Percentiles rank a stretch among this genome's conserved stretches.
These are phyloP conservation scores for Aleiodes leptofemur DNA, from an alignment of 2,888 invertebrate species.

Conservation along the genomic window DNA sequence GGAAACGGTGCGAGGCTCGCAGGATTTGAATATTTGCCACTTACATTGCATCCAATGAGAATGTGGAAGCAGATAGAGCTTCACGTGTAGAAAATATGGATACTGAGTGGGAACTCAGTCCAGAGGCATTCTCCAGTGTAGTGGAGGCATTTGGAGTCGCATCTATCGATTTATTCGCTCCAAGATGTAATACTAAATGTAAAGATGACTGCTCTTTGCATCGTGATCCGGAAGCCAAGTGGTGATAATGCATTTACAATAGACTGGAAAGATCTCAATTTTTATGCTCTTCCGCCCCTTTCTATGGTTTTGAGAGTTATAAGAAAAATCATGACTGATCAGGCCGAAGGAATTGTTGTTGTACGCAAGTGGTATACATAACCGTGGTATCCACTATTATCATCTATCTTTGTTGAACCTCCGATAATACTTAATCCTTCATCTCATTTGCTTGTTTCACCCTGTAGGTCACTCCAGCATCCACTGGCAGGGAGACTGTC, in stretches of 20 bases:
- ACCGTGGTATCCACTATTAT: not conserved
- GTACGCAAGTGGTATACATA: slow-evolving; percentile 47
- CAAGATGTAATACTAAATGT: slow-evolving; percentile 48
- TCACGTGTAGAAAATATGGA: slow-evolving; percentile 45
- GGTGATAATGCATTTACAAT: slow-evolving; percentile 51
- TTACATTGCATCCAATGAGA: slow-evolving; percentile 51
- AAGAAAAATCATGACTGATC: slow-evolving; percentile 46
- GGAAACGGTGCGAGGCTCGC: slow-evolving; percentile 52
- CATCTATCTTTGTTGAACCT: too few species aligned
- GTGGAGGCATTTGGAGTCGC: slow-evolving; percentile 32
- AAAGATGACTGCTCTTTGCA: slow-evolving; percentile 44
- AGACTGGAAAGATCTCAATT: slow-evolving; percentile 26
- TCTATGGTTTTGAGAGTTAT: slow-evolving; percentile 42
- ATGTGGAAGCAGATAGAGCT: slow-evolving; percentile 43
- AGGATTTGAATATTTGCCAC: slow-evolving; percentile 52
- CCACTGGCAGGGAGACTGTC: too few species aligned
- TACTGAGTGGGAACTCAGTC: slow-evolving; percentile 48
- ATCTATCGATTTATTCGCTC: slow-evolving; percentile 49
- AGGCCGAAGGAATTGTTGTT: slow-evolving; percentile 48
- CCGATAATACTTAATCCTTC: too few species aligned
- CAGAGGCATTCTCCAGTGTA: slow-evolving; percentile 38
- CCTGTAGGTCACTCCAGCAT: too few species aligned
- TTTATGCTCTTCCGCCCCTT: slow-evolving; percentile 52
- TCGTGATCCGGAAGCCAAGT: slow-evolving; percentile 41
- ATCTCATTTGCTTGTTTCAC: too few species aligned